A percentile compares a stretch with the other conserved stretches of the same genome.
These are phyloP conservation scores for Boulengeromyrus knoepffleri DNA, from an alignment of 2,113 vertebrate species.

Conservation along the genomic window DNA sequence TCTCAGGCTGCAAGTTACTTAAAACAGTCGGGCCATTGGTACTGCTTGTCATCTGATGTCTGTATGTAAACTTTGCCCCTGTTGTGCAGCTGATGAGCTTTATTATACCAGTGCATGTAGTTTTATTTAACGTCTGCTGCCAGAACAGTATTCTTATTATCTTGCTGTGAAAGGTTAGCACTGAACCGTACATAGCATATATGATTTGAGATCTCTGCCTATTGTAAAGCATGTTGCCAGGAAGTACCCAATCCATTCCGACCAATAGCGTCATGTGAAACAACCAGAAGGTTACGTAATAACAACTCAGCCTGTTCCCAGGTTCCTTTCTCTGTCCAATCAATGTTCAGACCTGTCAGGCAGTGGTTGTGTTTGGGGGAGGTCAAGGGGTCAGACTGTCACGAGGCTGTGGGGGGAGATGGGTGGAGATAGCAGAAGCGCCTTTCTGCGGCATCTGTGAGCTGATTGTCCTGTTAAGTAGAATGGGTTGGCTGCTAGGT, in stretches of 20 bases:
- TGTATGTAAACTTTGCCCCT: neutral
- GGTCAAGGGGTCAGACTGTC: constrained; percentile 25
- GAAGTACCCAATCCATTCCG: neutral
- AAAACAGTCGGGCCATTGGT: neutral
- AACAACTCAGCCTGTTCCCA: neutral
- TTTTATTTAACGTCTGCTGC: neutral
- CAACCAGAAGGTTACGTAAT: neutral
- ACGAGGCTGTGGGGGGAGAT: constrained; percentile 5
- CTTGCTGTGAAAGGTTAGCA: neutral
- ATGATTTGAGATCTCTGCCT: neutral
- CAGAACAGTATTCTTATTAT: neutral
- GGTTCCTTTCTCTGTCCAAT: neutral
- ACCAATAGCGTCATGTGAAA: neutral
- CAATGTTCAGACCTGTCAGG: neutral
- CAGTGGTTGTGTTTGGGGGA: neutral
- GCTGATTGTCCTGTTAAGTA: constrained; percentile 2
- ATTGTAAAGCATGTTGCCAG: neutral
- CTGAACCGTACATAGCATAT: neutral
- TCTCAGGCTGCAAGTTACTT: neutral
- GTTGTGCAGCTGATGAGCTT: neutral
- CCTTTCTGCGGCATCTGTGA: neutral
- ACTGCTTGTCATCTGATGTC: neutral
- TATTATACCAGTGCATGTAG: neutral
- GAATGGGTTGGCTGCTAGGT: constrained; percentile 20
- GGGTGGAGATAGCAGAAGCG: neutral